These are phyloP conservation scores for Myanophis thanlyinensis DNA, from an alignment of 2,113 vertebrate genomes.

Conservation along the genomic window DNA sequence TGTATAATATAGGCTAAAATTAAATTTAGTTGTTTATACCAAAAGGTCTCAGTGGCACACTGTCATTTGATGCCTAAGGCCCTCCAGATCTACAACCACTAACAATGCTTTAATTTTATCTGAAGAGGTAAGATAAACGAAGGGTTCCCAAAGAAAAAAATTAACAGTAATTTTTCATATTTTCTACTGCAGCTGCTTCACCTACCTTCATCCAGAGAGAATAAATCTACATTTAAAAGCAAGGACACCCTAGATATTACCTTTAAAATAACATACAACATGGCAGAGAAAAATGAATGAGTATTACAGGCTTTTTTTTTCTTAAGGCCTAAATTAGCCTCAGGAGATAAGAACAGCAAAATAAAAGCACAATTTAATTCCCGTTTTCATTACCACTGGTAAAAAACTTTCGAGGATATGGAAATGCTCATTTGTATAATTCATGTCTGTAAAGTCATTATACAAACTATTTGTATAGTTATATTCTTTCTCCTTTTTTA, in stretches of 20 bases:
- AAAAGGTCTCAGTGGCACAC: conserved; percentile 63
- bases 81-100: conserved; percentile 60
- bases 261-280: conserved; percentile 73
- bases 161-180: conserved; percentile 61
- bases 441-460: conserved; percentile 54
- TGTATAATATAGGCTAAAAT: conserved; percentile 56
- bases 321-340: conserved; percentile 71
- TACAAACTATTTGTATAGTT: conserved; percentile 52
- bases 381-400: conserved; percentile 69
- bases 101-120: conserved; percentile 66
- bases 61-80: conserved; percentile 63
- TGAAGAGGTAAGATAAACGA: conserved; percentile 59
- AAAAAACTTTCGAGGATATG: conserved; percentile 62
- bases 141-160: conserved; percentile 61
- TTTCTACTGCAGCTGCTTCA: conserved; percentile 63
- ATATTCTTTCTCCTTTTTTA: background rate
- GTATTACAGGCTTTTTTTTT: conserved; percentile 69
- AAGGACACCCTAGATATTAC: conserved; percentile 77
- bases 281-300: conserved; percentile 75
- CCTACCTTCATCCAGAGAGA: conserved; percentile 70
- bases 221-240: conserved; percentile 82
- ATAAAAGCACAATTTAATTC: conserved; percentile 67
- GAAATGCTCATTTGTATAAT: conserved; percentile 67
- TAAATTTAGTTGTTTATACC: conserved; percentile 64
- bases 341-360: conserved; percentile 70